Evolutionary conservation across 2,888 invertebrate genomes (phyloP).

Genomic region (Pseudococcus jackbeardsleyi): DNA sequence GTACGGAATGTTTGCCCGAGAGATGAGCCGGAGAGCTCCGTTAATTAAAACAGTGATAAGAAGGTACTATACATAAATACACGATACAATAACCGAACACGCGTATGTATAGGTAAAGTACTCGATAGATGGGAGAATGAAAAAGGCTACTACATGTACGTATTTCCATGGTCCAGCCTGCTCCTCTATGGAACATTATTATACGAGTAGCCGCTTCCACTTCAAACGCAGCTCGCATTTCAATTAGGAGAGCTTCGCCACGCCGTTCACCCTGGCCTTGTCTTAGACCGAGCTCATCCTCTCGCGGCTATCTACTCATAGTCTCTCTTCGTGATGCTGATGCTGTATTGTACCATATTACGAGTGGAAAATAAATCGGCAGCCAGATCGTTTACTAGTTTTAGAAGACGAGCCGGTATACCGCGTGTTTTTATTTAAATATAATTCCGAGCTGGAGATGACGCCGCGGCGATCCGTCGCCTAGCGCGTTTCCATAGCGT

Average conservation of each 20-base stretch:
- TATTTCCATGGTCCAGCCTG: neutral
- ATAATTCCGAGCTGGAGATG: constrained; percentile 22
- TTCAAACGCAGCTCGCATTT: constrained; percentile 64
- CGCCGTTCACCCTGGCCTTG: constrained; percentile 59
- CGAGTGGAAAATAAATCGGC: constrained; percentile 5
- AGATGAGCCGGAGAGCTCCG: neutral
- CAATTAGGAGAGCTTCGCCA: constrained; percentile 63
- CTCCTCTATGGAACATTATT: constrained; percentile 56
- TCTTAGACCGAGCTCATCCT: constrained; percentile 16
- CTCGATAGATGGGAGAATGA: constrained; percentile 6
- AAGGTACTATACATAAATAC: neutral
- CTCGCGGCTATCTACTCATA: neutral
- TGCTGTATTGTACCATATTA: neutral
- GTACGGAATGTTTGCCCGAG: constrained; percentile 30
- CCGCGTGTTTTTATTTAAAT: constrained; percentile 46
- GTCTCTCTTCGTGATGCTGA: constrained; percentile 1
- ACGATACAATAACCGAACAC: neutral
- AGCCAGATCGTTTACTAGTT: constrained; percentile 61
- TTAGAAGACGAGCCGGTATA: constrained; percentile 16
- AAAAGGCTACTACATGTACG: neutral
- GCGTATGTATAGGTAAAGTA: neutral
- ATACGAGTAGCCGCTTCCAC: constrained; percentile 61
- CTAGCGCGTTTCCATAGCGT: neutral
- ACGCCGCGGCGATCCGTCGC: neutral
- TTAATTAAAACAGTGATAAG: constrained; percentile 64